Evolutionary conservation across 2,113 vertebrate genomes (phyloP).

Genomic region (Romanogobio albipinnatus): DNA sequence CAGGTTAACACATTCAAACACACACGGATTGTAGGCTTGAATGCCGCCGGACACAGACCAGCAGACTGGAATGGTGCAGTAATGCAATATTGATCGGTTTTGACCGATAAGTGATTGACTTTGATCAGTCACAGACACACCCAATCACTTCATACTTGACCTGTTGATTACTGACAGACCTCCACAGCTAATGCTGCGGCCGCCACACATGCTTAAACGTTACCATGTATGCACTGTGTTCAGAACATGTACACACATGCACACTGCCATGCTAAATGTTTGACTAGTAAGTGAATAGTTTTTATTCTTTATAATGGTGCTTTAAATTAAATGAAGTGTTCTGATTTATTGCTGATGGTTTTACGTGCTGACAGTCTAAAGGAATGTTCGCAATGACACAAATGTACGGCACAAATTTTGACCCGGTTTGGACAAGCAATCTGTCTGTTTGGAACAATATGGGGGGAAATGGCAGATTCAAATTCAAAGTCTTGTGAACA

Average conservation of each 20-base stretch:
- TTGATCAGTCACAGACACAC: constrained; percentile 63
- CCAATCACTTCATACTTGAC: constrained; percentile 59
- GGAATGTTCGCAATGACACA: not conserved
- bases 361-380: not conserved
- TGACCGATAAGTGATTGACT: constrained; percentile 69
- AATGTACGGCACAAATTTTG: too few relatives aligned
- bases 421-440: not conserved
- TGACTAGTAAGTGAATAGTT: not conserved
- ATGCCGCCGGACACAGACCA: constrained; percentile 67
- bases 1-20: constrained; percentile 22
- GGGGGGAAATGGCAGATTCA: not conserved
- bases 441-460: not conserved
- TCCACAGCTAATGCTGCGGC: not conserved
- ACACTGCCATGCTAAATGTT: too few relatives aligned
- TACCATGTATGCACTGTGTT: not conserved
- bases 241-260: not conserved
- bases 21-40: constrained; percentile 51
- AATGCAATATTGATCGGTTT: constrained; percentile 64
- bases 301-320: not conserved
- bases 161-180: constrained; percentile 40
- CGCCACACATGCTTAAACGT: constrained; percentile 1
- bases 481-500: too few relatives aligned
- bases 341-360: not conserved
- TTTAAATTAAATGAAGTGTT: not conserved
- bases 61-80: constrained; percentile 47